A percentile compares a stretch with the other conserved stretches of the same genome.
Conservation (phyloP, 2,888 invertebrate species). For the Tricholauxania praeusta region DNA sequence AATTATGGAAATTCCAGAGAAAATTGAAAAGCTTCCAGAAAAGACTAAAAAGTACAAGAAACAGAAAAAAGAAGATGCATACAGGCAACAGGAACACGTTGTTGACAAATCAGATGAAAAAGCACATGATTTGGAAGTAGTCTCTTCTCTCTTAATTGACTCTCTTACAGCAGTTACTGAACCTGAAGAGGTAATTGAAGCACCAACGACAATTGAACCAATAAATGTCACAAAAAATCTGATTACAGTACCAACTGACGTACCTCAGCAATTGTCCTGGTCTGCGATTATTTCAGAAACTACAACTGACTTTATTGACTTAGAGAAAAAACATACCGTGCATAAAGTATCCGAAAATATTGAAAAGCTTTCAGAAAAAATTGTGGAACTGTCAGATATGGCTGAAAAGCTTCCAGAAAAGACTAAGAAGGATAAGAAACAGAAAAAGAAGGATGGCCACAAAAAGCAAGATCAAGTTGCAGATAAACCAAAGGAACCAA, state of each 20-base stretch:
- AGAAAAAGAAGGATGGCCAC: background rate
- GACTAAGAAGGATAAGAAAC: slow-evolving; percentile 4
- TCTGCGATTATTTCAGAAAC: slow-evolving; percentile 53
- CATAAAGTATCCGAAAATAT: background rate
- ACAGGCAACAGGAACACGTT: too few relatives aligned
- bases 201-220: too few relatives aligned
- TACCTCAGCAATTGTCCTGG: slow-evolving; percentile 48
- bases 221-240: too few relatives aligned
- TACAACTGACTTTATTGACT: slow-evolving; percentile 51
- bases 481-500: background rate
- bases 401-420: background rate
- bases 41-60: slow-evolving; percentile 3
- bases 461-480: too few relatives aligned
- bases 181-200: too few relatives aligned
- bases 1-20: background rate
- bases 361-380: background rate
- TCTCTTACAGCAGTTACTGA: background rate
- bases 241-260: too few relatives aligned
- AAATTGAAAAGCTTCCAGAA: background rate
- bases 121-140: too few relatives aligned
- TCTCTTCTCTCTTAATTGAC: background rate
- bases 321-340: slow-evolving; percentile 42
- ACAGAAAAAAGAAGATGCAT: background rate
- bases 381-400: background rate
- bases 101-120: too few relatives aligned